Evolutionary conservation across 2,113 vertebrate species (phyloP), one percentile per base, ranked within the genome.

Genomic region (Herpetotheres cachinnans): DNA sequence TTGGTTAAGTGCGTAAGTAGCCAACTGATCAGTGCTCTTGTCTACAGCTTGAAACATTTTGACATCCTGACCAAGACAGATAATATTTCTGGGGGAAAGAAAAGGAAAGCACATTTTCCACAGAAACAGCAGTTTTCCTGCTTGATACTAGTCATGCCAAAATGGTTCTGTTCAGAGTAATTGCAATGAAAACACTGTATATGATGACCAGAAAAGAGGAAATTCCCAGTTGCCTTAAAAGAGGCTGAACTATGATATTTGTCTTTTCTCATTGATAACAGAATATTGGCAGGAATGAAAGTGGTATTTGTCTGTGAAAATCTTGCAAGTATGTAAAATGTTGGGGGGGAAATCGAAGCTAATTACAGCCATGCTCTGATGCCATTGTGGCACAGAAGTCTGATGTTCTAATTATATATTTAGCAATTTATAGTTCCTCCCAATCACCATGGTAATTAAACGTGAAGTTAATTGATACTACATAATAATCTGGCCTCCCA

Each of bases 361-460:
- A 90, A 87, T 83, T 88, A 79, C 14, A 88, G 17, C 21, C 32
- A 10, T 85, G 30, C 46, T 94, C 73, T 77, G 66, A 83, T 63
- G 34, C 47, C 78, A 87, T 9, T 44, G 44, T 93, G 90, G 26
- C 73, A 92, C 34, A 67, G 29, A 94, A 93, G 55, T 89, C 61
- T 95, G 59, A 95, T 93, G 63, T 69, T 91, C 59, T 86, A 87
- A 91, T 95, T 94, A 85, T 67, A 30, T 85, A 86, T 88, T 82
- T 94, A 85, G 70, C 73, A 77, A 85, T 77, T 95, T 95, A 84
- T 79, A 95, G 73, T 89, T 58, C 59, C 49, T 94, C 74, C 70
- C 85, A 93, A 82, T 96, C 71, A 89, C 70, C 56, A 86, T 84
- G 62, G 86, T 70, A 94, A 97, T 96, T 96, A 95, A 91, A 77